Evolutionary conservation across 2,797 vertebrate genomes (phyloP), one percentile per base, ranked within the genome.

Genomic region (Halcyon chelicuti): DNA sequence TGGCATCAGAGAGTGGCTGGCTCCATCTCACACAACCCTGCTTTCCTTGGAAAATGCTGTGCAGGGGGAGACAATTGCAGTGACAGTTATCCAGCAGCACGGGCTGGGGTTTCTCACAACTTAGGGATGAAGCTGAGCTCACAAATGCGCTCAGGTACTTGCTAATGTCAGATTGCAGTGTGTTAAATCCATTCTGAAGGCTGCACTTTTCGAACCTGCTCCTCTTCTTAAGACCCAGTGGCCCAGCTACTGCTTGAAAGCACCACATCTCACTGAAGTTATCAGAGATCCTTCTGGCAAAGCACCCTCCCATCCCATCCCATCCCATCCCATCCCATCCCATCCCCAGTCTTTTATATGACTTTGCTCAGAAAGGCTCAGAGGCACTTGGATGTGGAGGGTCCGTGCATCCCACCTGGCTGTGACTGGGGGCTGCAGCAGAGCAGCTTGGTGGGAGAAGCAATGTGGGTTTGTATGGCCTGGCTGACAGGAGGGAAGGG

Each of bases 381-480:
- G 33, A 78, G 21, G 23, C 5, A 5, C 54, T 55, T 22, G 31
- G 8, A 1, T 3, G n/a, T 40, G 37, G 39, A 75, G 39, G 47
- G 7, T 47, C 81, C n/a, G 1, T 3, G 7, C 28, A 21, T 84
- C 74, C 72, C 58, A 54, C 23, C 20, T 14, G 81, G 23, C 47
- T 22, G 52, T 14, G 28, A 11, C 5, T 0, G 0, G 37, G 44
- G 42, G 10, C 33, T 28, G 16, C 65, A 40, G 51, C 33, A 57
- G 57, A 70, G 62, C 37, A 76, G 10, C 40, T 52, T 8, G 12
- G 22, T 57, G 44, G 25, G 57, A 40, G 29, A 57, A 33, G 8
- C 55, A 5, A 3, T 0, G 2, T 25, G 62, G 23, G 11, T n/a
- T 86, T 54, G 62, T 21, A 2, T 58, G 72, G 46, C 6, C 7